Conservation (phyloP, 1,140 invertebrate species). For the Colletes latitarsis region DNA sequence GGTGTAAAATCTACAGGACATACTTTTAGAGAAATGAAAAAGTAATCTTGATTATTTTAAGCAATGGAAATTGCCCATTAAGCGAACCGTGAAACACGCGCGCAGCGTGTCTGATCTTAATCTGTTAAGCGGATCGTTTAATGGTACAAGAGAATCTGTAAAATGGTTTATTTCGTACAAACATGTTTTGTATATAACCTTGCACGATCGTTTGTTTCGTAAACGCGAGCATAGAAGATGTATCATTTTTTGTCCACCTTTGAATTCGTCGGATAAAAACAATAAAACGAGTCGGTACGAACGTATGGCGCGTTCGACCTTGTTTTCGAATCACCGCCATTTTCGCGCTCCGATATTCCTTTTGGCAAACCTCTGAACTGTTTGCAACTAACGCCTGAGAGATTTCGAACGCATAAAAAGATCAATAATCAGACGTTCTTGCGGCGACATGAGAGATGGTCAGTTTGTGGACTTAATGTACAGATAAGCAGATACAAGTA, state of each 20-base stretch:
- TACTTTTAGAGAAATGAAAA: no score
- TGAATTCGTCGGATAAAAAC: background rate
- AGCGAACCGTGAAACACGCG: background rate
- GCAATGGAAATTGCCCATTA: no score
- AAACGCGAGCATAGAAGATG: no score
- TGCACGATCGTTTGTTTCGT: no score
- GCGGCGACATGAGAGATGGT: background rate
- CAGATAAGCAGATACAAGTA: background rate
- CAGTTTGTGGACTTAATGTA: background rate
- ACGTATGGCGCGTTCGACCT: background rate
- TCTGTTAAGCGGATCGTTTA: background rate
- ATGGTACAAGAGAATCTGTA: background rate
- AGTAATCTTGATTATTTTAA: no score
- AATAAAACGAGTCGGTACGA: background rate
- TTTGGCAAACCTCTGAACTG: background rate
- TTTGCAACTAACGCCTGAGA: background rate
- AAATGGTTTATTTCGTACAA: no score
- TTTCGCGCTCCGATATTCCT: background rate
- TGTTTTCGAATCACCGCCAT: background rate
- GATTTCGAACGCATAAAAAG: background rate
- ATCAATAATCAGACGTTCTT: background rate
- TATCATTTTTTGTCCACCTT: background rate
- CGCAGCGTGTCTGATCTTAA: background rate
- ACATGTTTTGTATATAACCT: no score
- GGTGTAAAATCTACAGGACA: no score